Evolutionary conservation across 2,888 invertebrate species (phyloP), one percentile per base, ranked within the genome.

Genomic region (Drosophila longiperda): DNA sequence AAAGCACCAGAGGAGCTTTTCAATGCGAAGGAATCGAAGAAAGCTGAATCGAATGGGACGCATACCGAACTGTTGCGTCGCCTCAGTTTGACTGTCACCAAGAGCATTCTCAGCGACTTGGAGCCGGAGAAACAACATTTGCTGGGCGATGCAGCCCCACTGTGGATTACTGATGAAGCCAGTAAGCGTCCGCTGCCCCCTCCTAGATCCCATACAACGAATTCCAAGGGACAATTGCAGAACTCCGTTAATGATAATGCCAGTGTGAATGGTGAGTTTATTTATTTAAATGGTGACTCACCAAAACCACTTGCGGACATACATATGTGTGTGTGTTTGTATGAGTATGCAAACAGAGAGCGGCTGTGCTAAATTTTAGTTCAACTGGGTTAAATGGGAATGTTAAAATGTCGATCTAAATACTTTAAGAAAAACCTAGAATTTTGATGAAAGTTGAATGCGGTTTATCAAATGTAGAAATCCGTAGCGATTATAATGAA

Each of bases 101-200:
- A 69, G n/a, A 72, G 79, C 34, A 85, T 85, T 11, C 40, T 85
- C 1, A 49, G 50, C 5, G 76, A 81, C 20, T 23, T 81, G 66
- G 83, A 85, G 26, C 74, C 83, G 0, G 87, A 85, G 45, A 73
- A 67, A n/a, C 73, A 85, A 38, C 87, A 75, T 42, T 68, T 87
- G 29, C 54, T 85, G n/a, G 59, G 59, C 3, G 58, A 49, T 17
- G 54, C 26, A n/a, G 9, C 45, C 11, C 15, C 20, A n/a, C 23
- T 26, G 9, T 17, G 26, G 17, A 42, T 17, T 9, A 49, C 38
- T 11, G 42, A 66, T 45, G 54, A 59, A 3, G 52, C 3, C 3
- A 34, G 4, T 26, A 62, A 68, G 8, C 76, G 75, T 12, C 87
- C 87, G 0, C 70, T 55, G 32, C 73, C 76, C 0, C 87, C 85